Conservation (phyloP, 2,888 invertebrate genomes). For the Hyles lineata region DNA sequence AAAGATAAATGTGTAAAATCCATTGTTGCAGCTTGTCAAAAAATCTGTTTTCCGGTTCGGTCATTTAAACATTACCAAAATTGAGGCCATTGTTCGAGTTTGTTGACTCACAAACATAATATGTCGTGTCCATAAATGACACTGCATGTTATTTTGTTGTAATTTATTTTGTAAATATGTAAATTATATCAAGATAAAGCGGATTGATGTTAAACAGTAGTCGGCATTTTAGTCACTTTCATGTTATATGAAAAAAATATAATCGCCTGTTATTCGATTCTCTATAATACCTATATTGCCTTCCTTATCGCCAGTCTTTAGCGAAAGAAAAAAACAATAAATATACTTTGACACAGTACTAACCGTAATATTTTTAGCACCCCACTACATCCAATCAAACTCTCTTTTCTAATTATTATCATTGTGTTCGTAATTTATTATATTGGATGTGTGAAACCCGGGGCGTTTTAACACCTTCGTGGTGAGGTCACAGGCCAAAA, state of each 20-base stretch:
- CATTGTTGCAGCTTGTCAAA: conserved; percentile 10
- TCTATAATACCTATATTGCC: too few species aligned
- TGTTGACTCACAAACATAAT: background rate
- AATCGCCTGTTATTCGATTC: too few species aligned
- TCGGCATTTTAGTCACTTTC: too few species aligned
- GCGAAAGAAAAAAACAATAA: too few species aligned
- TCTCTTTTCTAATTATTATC: conserved; percentile 7
- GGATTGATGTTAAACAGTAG: too few species aligned
- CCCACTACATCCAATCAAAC: background rate
- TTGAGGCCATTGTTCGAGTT: conserved; percentile 1
- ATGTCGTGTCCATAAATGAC: background rate
- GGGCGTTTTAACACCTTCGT: conserved; percentile 19
- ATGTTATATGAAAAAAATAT: too few species aligned
- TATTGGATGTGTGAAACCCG: conserved; percentile 9
- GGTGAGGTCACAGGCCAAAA: conserved; percentile 23
- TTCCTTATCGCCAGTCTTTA: too few species aligned
- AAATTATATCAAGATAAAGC: too few species aligned
- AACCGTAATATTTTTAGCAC: too few species aligned
- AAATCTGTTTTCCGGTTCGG: conserved; percentile 18
- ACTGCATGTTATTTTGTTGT: background rate
- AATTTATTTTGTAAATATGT: background rate
- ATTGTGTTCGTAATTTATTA: conserved; percentile 1
- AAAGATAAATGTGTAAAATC: background rate
- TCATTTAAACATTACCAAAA: conserved; percentile 17
- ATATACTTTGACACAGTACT: too few species aligned